Base-by-base conservation (phyloP, 2,888 invertebrate species). In the Furcula furcula region DNA sequence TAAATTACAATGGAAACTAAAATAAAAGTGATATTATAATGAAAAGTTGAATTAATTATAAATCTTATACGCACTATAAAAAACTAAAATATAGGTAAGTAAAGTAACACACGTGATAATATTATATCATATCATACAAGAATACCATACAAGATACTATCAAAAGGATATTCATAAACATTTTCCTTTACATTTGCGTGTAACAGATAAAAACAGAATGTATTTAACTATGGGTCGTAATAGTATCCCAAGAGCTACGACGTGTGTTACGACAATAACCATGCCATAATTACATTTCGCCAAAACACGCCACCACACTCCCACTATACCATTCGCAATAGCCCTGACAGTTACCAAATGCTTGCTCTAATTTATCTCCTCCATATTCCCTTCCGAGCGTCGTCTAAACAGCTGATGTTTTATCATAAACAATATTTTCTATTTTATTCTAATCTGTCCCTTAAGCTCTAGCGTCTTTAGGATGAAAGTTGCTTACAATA, bases 381-480 rank as follows among this genome's bases (percentile, higher is more conserved):
- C 58, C 55, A 58, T 60, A 59, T 55, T 58, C 62, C 58, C 51
- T 54, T 47, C 53, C 58, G 50, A 53, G 56, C 52, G 45, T 48
- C 58, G 52, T 57, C 55, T 52, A 67, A 68, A 69, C 69, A 69
- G 69, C 69, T 69, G 69, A 69, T 69, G 49, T 62, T 58, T 51
- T 55, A 66, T 61, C 64, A 59, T 56, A 60, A 58, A 55, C 62
- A 56, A 56, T 49, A 52, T 38, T 36, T 40, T 29, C 29, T 18
- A n/a, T 23, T 28, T 22, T 43, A 39, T 13, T 11, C 34, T 11
- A 56, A 48, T 41, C 14, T 47, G 44, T 40, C 5, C 11, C 6
- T 35, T 19, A 31, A 14, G 7, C 0, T 6, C 9, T 31, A 31
- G 19, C 18, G 10, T 4, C n/a, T 31, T 42, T 49, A 37, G 41